These are phyloP conservation scores for Lingula anatina DNA, from an alignment of 2,888 invertebrate genomes.

Conservation along the genomic window DNA sequence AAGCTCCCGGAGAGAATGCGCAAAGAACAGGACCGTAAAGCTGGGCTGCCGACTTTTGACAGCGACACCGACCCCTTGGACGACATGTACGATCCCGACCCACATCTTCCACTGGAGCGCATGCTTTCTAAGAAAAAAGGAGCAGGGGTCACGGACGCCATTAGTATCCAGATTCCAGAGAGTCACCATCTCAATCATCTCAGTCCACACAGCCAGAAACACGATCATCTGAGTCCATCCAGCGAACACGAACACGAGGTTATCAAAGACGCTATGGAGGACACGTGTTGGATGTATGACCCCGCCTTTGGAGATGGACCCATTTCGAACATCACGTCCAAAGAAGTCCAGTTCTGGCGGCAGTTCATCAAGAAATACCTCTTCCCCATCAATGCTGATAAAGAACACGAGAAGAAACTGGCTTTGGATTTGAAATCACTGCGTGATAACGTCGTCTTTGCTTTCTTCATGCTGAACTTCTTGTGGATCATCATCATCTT, in stretches of 20 bases:
- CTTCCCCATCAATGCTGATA: constrained; percentile 88
- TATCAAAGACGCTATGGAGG: constrained; percentile 70
- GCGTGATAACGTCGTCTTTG: constrained; percentile 39
- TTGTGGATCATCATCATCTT: constrained; percentile 98
- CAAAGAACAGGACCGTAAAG: neutral
- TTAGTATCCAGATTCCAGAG: neutral
- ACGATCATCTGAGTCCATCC: neutral
- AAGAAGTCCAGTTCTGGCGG: constrained; percentile 88
- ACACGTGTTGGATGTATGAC: constrained; percentile 91
- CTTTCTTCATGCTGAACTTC: constrained; percentile 86
- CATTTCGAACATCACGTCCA: constrained; percentile 73
- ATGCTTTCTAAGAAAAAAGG: constrained; percentile 7
- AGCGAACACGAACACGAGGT: neutral
- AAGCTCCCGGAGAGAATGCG: neutral
- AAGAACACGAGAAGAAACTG: constrained; percentile 56
- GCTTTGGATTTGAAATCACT: constrained; percentile 26
- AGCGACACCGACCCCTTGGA: neutral
- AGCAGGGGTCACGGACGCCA: constrained; percentile 11
- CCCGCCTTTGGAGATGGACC: constrained; percentile 83
- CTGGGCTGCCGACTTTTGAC: too few relatives aligned
- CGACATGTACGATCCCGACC: neutral
- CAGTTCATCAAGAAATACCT: constrained; percentile 91
- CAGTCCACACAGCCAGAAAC: too few relatives aligned
- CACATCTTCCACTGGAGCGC: too few relatives aligned
- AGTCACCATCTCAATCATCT: too few relatives aligned